phyloP scores from a whole-genome alignment of 1,140 invertebrate genomes.

The Hydropsyche tenuis region DNA sequence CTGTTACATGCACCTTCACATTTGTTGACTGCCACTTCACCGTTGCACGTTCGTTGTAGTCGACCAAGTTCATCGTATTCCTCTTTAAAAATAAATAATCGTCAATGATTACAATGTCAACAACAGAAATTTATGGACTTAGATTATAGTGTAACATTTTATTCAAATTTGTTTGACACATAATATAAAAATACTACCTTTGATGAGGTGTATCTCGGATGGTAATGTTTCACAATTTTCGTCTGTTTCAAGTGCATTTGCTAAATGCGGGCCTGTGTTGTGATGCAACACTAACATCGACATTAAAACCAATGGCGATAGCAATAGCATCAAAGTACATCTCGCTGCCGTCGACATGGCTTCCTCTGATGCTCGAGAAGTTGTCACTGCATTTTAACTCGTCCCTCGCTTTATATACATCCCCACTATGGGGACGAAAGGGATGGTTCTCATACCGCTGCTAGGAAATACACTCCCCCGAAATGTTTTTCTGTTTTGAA shows the following conservation, averaged over 20 bases:
- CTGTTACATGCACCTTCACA: constrained; percentile 90
- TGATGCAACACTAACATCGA: neutral
- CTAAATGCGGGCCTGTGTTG: neutral
- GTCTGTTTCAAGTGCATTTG: constrained; percentile 52
- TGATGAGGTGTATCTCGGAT: constrained; percentile 79
- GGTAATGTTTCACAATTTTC: constrained; percentile 80
- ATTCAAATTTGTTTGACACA: too few species aligned
- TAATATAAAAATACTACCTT: too few species aligned
- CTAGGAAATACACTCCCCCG: too few species aligned
- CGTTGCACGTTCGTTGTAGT: constrained; percentile 83
- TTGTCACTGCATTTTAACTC: too few species aligned
- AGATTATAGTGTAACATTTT: too few species aligned
- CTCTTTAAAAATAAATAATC: constrained; percentile 66
- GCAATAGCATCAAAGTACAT: neutral
- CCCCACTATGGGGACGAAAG: neutral
- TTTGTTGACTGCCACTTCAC: constrained; percentile 85
- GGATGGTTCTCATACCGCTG: too few species aligned
- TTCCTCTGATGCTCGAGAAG: too few species aligned
- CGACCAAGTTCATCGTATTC: constrained; percentile 84
- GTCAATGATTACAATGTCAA: too few species aligned
- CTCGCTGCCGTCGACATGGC: neutral
- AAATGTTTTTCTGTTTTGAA: too few species aligned
- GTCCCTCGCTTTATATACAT: neutral
- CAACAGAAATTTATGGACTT: too few species aligned
- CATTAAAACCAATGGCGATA: neutral